These are phyloP conservation scores for Nephrotoma appendiculata DNA, from an alignment of 2,888 invertebrate genomes.

Conservation along the genomic window DNA sequence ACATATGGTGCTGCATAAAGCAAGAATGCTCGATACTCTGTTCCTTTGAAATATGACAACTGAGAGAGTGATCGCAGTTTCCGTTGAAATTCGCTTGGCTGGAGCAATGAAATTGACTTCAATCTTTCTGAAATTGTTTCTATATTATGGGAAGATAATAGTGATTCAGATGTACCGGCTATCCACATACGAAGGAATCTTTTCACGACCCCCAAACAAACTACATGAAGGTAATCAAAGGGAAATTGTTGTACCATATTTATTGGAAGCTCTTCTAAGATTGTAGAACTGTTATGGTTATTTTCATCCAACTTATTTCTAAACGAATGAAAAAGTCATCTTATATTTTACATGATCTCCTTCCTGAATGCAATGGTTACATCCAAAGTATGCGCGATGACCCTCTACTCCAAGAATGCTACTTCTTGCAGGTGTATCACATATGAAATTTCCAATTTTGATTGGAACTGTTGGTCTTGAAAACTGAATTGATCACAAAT, in stretches of 20 bases:
- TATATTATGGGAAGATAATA: too few species aligned
- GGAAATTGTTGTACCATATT: too few species aligned
- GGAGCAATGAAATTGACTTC: too few species aligned
- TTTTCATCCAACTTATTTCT: too few species aligned
- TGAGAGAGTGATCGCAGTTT: constrained; percentile 10
- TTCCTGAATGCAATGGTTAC: constrained; percentile 8
- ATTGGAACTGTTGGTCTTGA: background rate
- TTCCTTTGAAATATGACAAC: constrained; percentile 7
- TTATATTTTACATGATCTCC: background rate
- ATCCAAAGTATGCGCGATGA: constrained; percentile 8
- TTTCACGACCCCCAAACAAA: too few species aligned
- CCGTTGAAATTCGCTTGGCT: too few species aligned
- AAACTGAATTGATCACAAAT: background rate
- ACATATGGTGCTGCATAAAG: constrained; percentile 15
- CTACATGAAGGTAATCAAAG: too few species aligned
- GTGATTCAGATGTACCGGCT: too few species aligned
- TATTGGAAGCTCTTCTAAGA: too few species aligned
- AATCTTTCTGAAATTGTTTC: too few species aligned
- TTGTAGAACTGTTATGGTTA: too few species aligned
- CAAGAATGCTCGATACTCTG: constrained; percentile 8
- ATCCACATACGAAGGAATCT: too few species aligned
- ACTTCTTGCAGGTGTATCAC: background rate
- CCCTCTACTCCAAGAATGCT: background rate
- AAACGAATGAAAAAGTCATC: constrained; percentile 6
- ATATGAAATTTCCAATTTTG: background rate